Percentiles rank a stretch among this genome's conserved stretches.
phyloP scores from a whole-genome alignment of 2,797 vertebrate genomes.

The Choloepus didactylus region DNA sequence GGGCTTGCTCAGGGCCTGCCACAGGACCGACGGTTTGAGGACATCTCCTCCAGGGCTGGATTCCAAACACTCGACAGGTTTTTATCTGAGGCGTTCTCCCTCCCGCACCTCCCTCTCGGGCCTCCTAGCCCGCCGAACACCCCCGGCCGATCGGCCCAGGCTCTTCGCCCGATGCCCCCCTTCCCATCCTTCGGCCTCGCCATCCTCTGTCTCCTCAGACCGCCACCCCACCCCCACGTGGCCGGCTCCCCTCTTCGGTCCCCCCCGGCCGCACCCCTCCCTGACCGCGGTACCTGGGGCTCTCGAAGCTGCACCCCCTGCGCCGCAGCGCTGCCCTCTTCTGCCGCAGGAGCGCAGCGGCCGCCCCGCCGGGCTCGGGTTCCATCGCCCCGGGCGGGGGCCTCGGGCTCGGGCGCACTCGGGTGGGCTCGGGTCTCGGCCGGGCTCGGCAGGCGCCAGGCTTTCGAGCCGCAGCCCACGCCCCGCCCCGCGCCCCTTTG shows the following conservation, averaged over 20 bases:
- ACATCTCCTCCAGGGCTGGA: not conserved
- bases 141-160: slow-evolving; percentile 3
- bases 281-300: slow-evolving; percentile 72
- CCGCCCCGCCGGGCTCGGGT: slow-evolving; percentile 73
- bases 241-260: slow-evolving; percentile 23
- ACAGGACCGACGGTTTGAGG: not conserved
- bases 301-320: slow-evolving; percentile 84
- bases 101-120: not conserved
- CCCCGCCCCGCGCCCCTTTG: slow-evolving; percentile 53
- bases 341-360: slow-evolving; percentile 82
- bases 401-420: slow-evolving; percentile 76
- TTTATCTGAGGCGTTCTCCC: not conserved
- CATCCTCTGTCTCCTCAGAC: not conserved
- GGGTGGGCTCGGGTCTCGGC: slow-evolving; percentile 82
- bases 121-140: not conserved
- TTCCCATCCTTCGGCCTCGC: not conserved
- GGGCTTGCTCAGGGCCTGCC: slow-evolving; percentile 17
- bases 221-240: slow-evolving; percentile 58
- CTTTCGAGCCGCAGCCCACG: slow-evolving; percentile 64
- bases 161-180: not conserved
- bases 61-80: not conserved
- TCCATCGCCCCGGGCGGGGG: slow-evolving; percentile 84
- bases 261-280: slow-evolving; percentile 52
- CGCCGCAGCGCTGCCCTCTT: slow-evolving; percentile 84
- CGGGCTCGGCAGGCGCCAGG: slow-evolving; percentile 68